Evolutionary conservation across 2,113 vertebrate genomes (phyloP), one percentile per base, ranked within the genome.

Genomic region (Athene cunicularia): DNA sequence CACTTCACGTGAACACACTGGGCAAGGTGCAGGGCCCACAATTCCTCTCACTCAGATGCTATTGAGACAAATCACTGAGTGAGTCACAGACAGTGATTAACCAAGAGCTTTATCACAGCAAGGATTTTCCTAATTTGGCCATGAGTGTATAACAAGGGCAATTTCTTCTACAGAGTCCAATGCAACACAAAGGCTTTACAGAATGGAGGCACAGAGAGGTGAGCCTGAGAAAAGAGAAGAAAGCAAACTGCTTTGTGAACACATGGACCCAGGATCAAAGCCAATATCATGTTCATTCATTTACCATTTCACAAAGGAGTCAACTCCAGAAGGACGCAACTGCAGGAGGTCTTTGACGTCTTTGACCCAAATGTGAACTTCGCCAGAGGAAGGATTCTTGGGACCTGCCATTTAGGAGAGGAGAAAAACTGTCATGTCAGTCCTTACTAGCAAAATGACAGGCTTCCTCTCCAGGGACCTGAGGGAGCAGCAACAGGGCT

Each of bases 351-450:
- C 97, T 91, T 96, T 98, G 82, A 97, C 91, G 0, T 98, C 97
- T 80, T 98, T 98, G 83, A 98, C 97, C 98, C 98, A 98, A 52
- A 98, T 98, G 58, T 98, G 98, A 80, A 98, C 98, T 87, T 98
- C 98, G 0, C 98, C 98, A 53, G 98, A 97, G 27, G 96, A 71
- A 83, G 98, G 97, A 49, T 93, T 96, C 66, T 96, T 97, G 52
- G 96, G 95, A 86, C 97, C 98, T 98, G 85, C 33, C 80, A 24
- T 52, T 77, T 30, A 85, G 55, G 52, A 93, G 72, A 85, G 30
- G 14, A 85, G 68, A 91, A 82, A 73, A 47, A 41, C 66, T 70
- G 58, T 90, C 2, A 0, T 1, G 8, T 9, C 52, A 84, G 37
- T 27, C 1, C 2, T 63, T 66, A 53, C 63, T 49, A 68, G 43